Evolutionary conservation across 2,888 invertebrate genomes (phyloP).

Genomic region (Eremobia ochroleuca): DNA sequence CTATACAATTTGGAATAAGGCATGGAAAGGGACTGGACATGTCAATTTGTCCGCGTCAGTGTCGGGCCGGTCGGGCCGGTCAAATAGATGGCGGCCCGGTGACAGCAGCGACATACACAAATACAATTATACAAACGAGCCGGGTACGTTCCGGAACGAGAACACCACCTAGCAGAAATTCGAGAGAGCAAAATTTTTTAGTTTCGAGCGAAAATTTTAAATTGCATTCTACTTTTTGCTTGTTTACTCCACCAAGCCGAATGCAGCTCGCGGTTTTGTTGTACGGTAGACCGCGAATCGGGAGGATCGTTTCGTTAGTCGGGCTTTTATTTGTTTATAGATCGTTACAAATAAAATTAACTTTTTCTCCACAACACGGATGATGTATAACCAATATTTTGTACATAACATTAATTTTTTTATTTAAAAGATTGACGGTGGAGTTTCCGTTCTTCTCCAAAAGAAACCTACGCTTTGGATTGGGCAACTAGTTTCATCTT

Average conservation of each 20-base stretch:
- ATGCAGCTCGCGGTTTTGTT: constrained; percentile 45
- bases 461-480: not conserved
- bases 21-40: constrained; percentile 73
- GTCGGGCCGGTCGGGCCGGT: constrained; percentile 59
- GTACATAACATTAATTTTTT: not conserved
- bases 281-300: constrained; percentile 24
- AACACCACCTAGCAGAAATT: constrained; percentile 48
- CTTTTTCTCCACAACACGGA: not conserved
- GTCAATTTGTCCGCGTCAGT: constrained; percentile 82
- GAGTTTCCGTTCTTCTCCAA: not conserved
- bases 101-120: constrained; percentile 68
- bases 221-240: constrained; percentile 56
- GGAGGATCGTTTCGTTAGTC: constrained; percentile 30
- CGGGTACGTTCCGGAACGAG: constrained; percentile 56
- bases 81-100: constrained; percentile 67
- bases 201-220: constrained; percentile 50
- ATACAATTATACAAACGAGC: constrained; percentile 74
- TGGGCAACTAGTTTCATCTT: not conserved
- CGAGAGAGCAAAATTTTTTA: constrained; percentile 43
- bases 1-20: constrained; percentile 64
- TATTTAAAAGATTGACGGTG: not conserved
- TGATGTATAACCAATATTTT: not conserved
- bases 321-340: constrained; percentile 20
- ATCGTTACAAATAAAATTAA: constrained; percentile 1
- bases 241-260: constrained; percentile 33